Conservation (phyloP, 2,888 invertebrate species). For the Luffia ferchaultella region DNA sequence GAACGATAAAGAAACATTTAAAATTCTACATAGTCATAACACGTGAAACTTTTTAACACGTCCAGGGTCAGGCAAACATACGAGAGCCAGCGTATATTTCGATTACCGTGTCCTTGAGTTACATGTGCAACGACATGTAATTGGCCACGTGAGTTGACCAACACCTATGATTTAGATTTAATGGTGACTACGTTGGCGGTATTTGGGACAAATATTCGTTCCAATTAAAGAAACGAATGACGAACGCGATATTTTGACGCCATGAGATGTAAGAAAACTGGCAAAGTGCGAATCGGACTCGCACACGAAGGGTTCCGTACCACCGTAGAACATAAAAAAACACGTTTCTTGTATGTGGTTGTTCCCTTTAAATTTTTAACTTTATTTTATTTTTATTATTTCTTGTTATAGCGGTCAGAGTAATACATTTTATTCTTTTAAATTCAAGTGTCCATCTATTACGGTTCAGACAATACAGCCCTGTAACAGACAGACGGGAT, state of each 20-base stretch:
- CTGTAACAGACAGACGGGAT: too few species aligned
- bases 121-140: neutral
- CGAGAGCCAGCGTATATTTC: neutral
- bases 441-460: too few species aligned
- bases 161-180: neutral
- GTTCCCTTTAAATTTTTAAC: neutral
- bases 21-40: too few species aligned
- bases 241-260: neutral
- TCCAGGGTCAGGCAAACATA: neutral
- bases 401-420: too few species aligned
- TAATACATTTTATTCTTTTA: too few species aligned
- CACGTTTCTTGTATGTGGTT: neutral
- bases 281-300: neutral
- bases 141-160: neutral
- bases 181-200: neutral
- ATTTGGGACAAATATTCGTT: neutral
- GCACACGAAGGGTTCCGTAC: too few species aligned
- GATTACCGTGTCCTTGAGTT: neutral
- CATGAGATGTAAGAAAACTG: neutral
- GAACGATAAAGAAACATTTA: too few species aligned
- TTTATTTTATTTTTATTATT: neutral
- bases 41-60: too few species aligned
- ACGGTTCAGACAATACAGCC: too few species aligned
- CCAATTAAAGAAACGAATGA: neutral
- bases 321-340: too few species aligned